phyloP scores from a whole-genome alignment of 1,140 invertebrate genomes.

The Heliconius hewitsoni region DNA sequence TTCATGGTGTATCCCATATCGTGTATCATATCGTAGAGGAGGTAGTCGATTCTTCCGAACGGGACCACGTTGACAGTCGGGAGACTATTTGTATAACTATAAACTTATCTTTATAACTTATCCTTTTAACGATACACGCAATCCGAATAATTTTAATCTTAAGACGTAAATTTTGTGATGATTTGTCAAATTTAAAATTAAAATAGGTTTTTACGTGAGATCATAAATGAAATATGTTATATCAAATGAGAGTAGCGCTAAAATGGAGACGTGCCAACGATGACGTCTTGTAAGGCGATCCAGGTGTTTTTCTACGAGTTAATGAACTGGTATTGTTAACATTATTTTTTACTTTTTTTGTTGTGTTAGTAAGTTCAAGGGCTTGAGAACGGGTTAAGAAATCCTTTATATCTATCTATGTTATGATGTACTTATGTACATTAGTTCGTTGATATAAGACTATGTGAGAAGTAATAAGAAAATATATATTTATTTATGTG shows the following conservation, averaged over 20 bases:
- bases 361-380: neutral
- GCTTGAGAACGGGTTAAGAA: neutral
- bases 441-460: too few relatives aligned
- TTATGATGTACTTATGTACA: too few relatives aligned
- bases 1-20: too few relatives aligned
- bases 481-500: too few relatives aligned
- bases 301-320: slow-evolving; percentile 64
- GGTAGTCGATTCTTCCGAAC: too few relatives aligned
- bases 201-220: neutral
- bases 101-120: too few relatives aligned
- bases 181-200: neutral
- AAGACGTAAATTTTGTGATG: neutral
- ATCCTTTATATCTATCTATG: neutral
- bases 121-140: too few relatives aligned
- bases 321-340: slow-evolving; percentile 53
- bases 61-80: too few relatives aligned
- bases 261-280: slow-evolving; percentile 42
- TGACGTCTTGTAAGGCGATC: slow-evolving; percentile 59
- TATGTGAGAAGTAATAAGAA: too few relatives aligned
- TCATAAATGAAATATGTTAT: neutral
- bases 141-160: neutral
- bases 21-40: too few relatives aligned
- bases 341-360: slow-evolving; percentile 1
- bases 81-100: too few relatives aligned
- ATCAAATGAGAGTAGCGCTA: neutral